Percentiles rank a stretch among this genome's conserved stretches.
Evolutionary conservation across 2,888 invertebrate genomes (phyloP).

Genomic region (Cheilosia scutellata): DNA sequence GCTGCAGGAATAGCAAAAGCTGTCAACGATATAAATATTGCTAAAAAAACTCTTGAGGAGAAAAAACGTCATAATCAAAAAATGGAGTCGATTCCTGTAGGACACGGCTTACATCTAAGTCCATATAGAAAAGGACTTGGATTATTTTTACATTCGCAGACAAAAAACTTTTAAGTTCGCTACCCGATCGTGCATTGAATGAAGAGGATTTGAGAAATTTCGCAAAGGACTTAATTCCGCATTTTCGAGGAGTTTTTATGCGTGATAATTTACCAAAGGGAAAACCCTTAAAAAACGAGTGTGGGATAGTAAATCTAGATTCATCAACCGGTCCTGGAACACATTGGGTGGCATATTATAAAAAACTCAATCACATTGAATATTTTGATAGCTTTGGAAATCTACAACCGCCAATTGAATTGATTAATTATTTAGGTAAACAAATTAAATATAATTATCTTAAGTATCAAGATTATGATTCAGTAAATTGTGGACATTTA

Average conservation of each 20-base stretch:
- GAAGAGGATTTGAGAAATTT: too few relatives aligned
- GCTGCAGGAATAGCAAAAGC: neutral
- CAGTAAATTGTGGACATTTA: too few relatives aligned
- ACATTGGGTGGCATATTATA: constrained; percentile 81
- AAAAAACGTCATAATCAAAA: too few relatives aligned
- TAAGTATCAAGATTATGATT: constrained; percentile 77
- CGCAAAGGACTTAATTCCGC: too few relatives aligned
- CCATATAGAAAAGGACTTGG: too few relatives aligned
- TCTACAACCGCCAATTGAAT: constrained; percentile 79
- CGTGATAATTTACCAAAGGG: constrained; percentile 41
- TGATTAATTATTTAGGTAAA: constrained; percentile 77
- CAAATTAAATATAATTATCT: constrained; percentile 78
- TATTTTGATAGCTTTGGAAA: constrained; percentile 83
- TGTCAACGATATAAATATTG: neutral
- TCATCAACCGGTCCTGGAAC: constrained; percentile 77
- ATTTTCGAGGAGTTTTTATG: too few relatives aligned
- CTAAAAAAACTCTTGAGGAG: too few relatives aligned
- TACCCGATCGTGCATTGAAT: too few relatives aligned
- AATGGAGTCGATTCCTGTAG: too few relatives aligned
- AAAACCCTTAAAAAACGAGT: constrained; percentile 27
- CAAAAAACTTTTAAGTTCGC: too few relatives aligned
- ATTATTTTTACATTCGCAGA: too few relatives aligned
- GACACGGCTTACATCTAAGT: too few relatives aligned
- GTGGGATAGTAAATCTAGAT: constrained; percentile 77
- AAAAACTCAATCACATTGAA: constrained; percentile 72